Base-by-base conservation (phyloP, 2,888 invertebrate genomes). In the Clepsis dumicolana region DNA sequence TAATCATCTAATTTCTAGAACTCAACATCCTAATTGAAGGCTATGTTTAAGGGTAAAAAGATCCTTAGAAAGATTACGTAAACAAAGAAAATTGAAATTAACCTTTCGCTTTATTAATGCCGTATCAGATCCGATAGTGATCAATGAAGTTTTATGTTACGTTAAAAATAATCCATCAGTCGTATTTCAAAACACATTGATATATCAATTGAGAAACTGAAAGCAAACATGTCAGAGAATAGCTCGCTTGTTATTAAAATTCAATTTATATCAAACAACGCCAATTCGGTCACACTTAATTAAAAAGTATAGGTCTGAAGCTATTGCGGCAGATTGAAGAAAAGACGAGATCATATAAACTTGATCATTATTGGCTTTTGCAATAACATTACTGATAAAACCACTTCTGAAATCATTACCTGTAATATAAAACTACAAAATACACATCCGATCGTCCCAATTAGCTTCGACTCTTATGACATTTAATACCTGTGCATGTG, bases 211-310 rank as follows among this genome's bases (percentile, higher is more conserved):
- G 74, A 70, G 78, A 78, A 82, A 81, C 76, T 48, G 71, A 73
- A 76, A 79, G 75, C 75, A 78, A 79, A 79, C 77, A 70, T 77
- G 77, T 75, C 79, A 79, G 73, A 72, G 64, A 73, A 74, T 75
- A 48, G 59, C 73, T 64, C 29, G 62, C 73, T 16, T 16, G 14
- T 38, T 57, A 38, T 35, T 57, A 24, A 38, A 57, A 38, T 35
- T 38, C 24, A 57, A 57, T 78, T 77, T 76, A 78, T 77, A 72
- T 65, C 65, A 74, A 70, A 65, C 68, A 71, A 72, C 73, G 74
- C 73, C 73, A 44, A 32, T 59, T 54, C 52, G 52, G 18, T 41
- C 44, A 64, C 18, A 41, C 29, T 32, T 29, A 25, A 61, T 29
- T 61, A 53, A 53, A 54, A 63, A 54, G n/a, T 57, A 18, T 35